Evolutionary conservation across 2,888 invertebrate species (phyloP).

Genomic region (Plagiodera versicolora): DNA sequence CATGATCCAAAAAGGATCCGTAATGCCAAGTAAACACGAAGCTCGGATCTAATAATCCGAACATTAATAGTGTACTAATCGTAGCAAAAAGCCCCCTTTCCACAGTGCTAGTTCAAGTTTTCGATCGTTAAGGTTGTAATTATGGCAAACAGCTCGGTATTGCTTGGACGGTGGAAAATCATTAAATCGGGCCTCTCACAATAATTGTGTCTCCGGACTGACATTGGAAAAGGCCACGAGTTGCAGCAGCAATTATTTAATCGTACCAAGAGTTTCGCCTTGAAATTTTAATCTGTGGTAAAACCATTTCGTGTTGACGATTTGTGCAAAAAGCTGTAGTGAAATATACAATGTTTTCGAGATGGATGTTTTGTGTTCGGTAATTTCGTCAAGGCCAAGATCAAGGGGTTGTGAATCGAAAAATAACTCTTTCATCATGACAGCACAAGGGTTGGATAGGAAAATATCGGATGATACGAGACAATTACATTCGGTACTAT

Average conservation of each 20-base stretch:
- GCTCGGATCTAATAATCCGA: constrained; percentile 10
- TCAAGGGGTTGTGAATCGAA: too few species aligned
- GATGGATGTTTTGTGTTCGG: too few species aligned
- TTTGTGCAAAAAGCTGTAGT: too few species aligned
- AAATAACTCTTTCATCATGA: too few species aligned
- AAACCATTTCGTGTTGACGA: too few species aligned
- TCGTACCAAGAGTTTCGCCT: neutral
- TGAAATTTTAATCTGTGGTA: too few species aligned
- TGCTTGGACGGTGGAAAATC: constrained; percentile 19
- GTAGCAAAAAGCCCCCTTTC: constrained; percentile 25
- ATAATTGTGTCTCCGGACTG: constrained; percentile 22
- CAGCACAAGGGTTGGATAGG: too few species aligned
- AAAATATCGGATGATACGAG: too few species aligned
- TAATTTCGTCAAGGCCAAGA: too few species aligned
- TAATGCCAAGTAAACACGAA: constrained; percentile 12
- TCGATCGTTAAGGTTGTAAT: constrained; percentile 31
- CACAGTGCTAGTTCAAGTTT: constrained; percentile 24
- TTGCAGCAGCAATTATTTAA: neutral
- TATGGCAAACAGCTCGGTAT: constrained; percentile 25
- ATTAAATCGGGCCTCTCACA: constrained; percentile 17
- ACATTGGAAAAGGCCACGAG: neutral
- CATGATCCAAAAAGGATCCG: neutral
- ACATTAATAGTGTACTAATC: constrained; percentile 18
- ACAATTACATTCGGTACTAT: too few species aligned
- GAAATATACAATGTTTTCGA: too few species aligned